Percentiles rank a stretch among this genome's conserved stretches.
Evolutionary conservation across 2,113 vertebrate genomes (phyloP).

Genomic region (Dipodomys merriami): DNA sequence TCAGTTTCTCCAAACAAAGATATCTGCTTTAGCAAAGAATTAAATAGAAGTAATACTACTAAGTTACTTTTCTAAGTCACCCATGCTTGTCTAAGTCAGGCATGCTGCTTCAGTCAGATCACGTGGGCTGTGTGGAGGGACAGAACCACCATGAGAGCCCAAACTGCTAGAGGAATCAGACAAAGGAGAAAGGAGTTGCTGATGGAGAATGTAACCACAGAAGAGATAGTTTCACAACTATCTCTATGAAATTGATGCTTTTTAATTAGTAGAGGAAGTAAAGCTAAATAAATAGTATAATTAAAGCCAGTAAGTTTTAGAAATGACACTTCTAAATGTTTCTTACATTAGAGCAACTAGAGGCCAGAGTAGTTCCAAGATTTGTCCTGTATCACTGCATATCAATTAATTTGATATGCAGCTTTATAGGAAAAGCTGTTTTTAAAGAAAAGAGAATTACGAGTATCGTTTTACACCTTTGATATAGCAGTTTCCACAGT

Average conservation of each 20-base stretch:
- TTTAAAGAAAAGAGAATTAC: neutral
- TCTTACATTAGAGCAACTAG: neutral
- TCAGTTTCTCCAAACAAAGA: neutral
- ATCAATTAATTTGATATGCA: neutral
- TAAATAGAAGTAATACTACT: neutral
- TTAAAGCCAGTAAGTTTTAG: neutral
- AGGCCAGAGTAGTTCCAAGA: neutral
- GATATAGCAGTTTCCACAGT: neutral
- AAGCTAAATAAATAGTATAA: neutral
- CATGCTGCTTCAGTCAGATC: neutral
- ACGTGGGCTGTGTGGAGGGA: neutral
- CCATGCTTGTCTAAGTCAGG: neutral
- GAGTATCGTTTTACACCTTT: neutral
- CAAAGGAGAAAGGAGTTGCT: neutral
- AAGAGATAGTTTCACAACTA: neutral
- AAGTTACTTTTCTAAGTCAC: neutral
- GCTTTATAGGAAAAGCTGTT: neutral
- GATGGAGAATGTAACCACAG: neutral
- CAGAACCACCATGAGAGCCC: neutral
- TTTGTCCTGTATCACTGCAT: neutral
- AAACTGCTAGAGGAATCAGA: neutral
- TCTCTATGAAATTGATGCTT: neutral
- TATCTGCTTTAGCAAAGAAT: neutral
- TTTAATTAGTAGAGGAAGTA: neutral
- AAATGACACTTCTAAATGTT: neutral